Conservation (phyloP, 2,113 vertebrate genomes). For the Nannobrachium achirus region DNA sequence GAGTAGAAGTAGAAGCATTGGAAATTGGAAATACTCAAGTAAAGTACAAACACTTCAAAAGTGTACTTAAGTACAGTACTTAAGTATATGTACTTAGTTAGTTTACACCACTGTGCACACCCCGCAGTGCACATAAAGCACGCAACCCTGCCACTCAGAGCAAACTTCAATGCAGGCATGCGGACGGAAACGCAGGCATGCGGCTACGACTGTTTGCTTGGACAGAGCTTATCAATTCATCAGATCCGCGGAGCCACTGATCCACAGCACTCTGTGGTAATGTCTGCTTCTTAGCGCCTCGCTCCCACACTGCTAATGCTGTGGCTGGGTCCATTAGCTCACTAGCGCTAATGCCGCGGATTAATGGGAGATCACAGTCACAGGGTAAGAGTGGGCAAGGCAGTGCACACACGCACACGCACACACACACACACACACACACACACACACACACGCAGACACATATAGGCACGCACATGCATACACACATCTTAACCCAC, state of each 20-base stretch:
- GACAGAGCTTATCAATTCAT: constrained; percentile 12
- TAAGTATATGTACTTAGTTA: no score
- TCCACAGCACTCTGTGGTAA: constrained; percentile 11
- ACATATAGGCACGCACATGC: not conserved
- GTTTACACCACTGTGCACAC: no score
- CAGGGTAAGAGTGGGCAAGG: constrained; percentile 49
- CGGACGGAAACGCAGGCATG: not conserved
- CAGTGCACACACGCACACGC: constrained; percentile 4
- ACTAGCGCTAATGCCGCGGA: constrained; percentile 59
- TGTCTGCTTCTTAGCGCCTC: constrained; percentile 25
- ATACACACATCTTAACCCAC: constrained; percentile 21
- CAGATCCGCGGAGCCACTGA: constrained; percentile 9
- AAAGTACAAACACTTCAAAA: no score
- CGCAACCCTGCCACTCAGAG: no score
- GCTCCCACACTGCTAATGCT: constrained; percentile 44
- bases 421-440: constrained; percentile 43
- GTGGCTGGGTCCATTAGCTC: constrained; percentile 63
- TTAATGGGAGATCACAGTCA: constrained; percentile 65
- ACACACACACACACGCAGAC: not conserved
- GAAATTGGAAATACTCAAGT: no score
- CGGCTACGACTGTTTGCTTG: not conserved
- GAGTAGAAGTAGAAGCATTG: no score
- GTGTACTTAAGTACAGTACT: no score
- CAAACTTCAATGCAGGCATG: no score
- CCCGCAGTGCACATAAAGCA: no score